These are phyloP conservation scores for Drosophila pectinifera DNA, from an alignment of 1,140 invertebrate genomes.

Conservation along the genomic window DNA sequence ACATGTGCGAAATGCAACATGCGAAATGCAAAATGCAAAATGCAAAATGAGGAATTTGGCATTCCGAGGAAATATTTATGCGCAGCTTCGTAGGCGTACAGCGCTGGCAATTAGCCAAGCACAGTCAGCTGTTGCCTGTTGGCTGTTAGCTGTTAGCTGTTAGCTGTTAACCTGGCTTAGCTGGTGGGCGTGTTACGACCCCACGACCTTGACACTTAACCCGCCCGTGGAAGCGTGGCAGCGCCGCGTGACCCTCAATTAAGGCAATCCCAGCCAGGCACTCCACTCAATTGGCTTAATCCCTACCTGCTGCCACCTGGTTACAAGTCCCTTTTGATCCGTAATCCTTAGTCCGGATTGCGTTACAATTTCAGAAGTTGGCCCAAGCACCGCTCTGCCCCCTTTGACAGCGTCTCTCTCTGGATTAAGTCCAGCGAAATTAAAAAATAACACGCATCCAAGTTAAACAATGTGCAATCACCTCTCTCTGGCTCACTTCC, in stretches of 20 bases:
- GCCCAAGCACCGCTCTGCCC: background rate
- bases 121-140: background rate
- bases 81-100: slow-evolving; percentile 6
- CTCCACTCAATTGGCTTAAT: slow-evolving; percentile 52
- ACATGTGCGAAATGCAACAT: slow-evolving; percentile 36
- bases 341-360: slow-evolving; percentile 63
- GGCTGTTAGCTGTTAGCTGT: too few species aligned
- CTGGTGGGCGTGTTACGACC: slow-evolving; percentile 1
- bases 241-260: slow-evolving; percentile 23
- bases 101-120: slow-evolving; percentile 23
- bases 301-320: slow-evolving; percentile 17
- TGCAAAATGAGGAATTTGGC: slow-evolving; percentile 33
- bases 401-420: too few species aligned
- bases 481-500: background rate
- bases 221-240: background rate
- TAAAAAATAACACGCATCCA: too few species aligned
- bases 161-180: slow-evolving; percentile 9
- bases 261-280: slow-evolving; percentile 25
- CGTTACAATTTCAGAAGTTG: slow-evolving; percentile 64
- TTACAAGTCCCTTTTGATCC: slow-evolving; percentile 37
- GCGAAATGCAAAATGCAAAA: slow-evolving; percentile 18
- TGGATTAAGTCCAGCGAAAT: slow-evolving; percentile 23
- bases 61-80: slow-evolving; percentile 22
- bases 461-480: slow-evolving; percentile 28
- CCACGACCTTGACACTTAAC: slow-evolving; percentile 35